Evolutionary conservation across 2,888 invertebrate species (phyloP), one percentile per base, ranked within the genome.

Genomic region (Cheilosia grossa): DNA sequence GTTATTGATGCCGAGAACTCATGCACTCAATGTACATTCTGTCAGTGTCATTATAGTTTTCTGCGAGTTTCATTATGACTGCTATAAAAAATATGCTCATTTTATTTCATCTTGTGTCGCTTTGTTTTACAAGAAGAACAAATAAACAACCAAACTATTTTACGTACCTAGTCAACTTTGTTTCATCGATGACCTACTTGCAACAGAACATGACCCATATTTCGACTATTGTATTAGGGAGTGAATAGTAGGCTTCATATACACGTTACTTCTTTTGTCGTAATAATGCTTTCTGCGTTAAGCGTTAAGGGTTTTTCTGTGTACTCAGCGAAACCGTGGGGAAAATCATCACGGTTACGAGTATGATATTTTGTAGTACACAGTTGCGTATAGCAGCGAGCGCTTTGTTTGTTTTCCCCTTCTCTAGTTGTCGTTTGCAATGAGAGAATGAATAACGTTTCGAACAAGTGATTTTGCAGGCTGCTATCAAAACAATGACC

Each of bases 181-280:
- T 73, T 82, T 79, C 79, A 79, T 82, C 82, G 82, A 82, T 82
- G 73, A 37, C 73, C 82, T 79, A 67, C 37, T 73, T 73, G 17
- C 61, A 47, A 49, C 49, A 33, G 47, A 69, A 69, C 73, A 24
- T 82, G 82, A 63, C 82, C 82, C 47, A 79, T 82, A 69, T 81
- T 75, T 30, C 6, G 17, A 19, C 37, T 56, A 69, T 73, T 73
- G 67, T 79, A 15, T 42, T 53, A 42, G 33, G 75, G 53, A 59
- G 66, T 44, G 58, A n/a, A 58, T 27, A 40, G 33, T 15, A 40
- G 42, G 59, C 47, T 61, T 15, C 24, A 27, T 13, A 51, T 13
- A 51, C 24, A 40, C 51, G 27, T 58, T 17, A 53, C 56, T 58
- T 69, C 47, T 44, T 42, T 42, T 33, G 19, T n/a, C 56, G 44